Evolutionary conservation across 2,888 invertebrate species (phyloP), one percentile per base, ranked within the genome.

Genomic region (Drosophila anceps): DNA sequence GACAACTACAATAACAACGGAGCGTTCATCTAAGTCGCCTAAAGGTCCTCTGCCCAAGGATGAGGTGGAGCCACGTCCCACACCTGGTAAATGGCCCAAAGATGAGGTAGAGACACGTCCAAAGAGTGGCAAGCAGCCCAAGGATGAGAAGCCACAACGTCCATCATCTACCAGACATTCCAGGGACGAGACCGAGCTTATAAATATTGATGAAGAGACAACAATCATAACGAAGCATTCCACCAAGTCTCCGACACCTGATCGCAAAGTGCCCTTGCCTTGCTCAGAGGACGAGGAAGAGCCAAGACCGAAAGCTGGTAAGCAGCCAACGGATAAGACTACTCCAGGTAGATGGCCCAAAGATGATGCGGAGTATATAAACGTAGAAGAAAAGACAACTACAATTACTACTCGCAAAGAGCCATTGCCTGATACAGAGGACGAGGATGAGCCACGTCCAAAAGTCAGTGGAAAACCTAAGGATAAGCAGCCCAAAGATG

Each of bases 381-480:
- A 35, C 27, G 2, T 58, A 2, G 35, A 33, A 10, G 44, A 58
- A 24, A 33, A 44, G 27, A 46, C 18, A 7, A 58, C 58, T 2
- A 24, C 33, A 13, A 13, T 59, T 10, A 48, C 59, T 2, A 48
- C 48, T 9, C 24, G 44, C 24, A 24, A 58, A n/a, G 58, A 35
- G 13, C 44, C 35, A 18, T 58, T 46, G 58, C 44, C 58, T 12
- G 44, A 35, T 3, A 33, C 58, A 18, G 58, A 58, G 27, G 58
- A 46, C 24, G 50, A 50, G 31, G 44, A 44, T 12, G 33, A 58
- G 20, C 43, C 57, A 24, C 31, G 20, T n/a, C 20, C 43, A 7
- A 20, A 15, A 24, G 33, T 9, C 13, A 7, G 13, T 33, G 35
- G 35, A 24, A 24, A 20, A 3, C 51, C 50, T 18, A 50, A 50